Evolutionary conservation across 1,140 invertebrate genomes (phyloP).

Genomic region (Xylocopa sonorina): DNA sequence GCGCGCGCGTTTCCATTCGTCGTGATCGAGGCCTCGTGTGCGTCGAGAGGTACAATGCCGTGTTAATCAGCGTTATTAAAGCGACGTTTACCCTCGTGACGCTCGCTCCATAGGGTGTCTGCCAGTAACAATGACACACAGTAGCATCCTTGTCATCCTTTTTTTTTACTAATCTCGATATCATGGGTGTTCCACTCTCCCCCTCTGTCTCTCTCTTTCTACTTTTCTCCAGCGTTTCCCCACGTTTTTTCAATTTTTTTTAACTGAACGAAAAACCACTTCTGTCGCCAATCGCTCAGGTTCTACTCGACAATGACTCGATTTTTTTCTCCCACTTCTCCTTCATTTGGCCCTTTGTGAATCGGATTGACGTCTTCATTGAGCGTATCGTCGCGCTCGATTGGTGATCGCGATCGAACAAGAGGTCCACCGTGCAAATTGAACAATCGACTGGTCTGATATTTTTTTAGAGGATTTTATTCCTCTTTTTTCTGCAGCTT

Average conservation of each 20-base stretch:
- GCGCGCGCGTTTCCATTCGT: neutral
- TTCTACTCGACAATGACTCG: slow-evolving; percentile 12
- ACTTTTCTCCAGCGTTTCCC: neutral
- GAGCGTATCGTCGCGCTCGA: slow-evolving; percentile 33
- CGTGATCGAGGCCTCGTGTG: slow-evolving; percentile 4
- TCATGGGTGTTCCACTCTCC: slow-evolving; percentile 24
- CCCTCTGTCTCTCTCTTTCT: slow-evolving; percentile 5
- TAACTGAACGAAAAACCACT: neutral
- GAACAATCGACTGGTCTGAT: slow-evolving; percentile 31
- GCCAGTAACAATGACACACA: slow-evolving; percentile 37
- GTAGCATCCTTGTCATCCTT: slow-evolving; percentile 28
- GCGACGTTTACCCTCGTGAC: slow-evolving; percentile 62
- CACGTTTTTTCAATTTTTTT: neutral
- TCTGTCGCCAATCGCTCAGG: slow-evolving; percentile 5
- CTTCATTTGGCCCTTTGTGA: slow-evolving; percentile 30
- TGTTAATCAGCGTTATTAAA: slow-evolving; percentile 73
- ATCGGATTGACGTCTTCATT: slow-evolving; percentile 46
- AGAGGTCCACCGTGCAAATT: slow-evolving; percentile 18
- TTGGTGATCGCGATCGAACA: neutral
- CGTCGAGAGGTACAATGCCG: slow-evolving; percentile 52
- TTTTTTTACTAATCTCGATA: slow-evolving; percentile 16
- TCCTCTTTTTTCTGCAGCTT: neutral
- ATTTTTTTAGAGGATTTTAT: neutral
- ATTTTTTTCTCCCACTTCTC: slow-evolving; percentile 18
- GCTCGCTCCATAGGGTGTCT: slow-evolving; percentile 56